Conservation (phyloP, 2,113 vertebrate species). For the Cephalopholis sonnerati region DNA sequence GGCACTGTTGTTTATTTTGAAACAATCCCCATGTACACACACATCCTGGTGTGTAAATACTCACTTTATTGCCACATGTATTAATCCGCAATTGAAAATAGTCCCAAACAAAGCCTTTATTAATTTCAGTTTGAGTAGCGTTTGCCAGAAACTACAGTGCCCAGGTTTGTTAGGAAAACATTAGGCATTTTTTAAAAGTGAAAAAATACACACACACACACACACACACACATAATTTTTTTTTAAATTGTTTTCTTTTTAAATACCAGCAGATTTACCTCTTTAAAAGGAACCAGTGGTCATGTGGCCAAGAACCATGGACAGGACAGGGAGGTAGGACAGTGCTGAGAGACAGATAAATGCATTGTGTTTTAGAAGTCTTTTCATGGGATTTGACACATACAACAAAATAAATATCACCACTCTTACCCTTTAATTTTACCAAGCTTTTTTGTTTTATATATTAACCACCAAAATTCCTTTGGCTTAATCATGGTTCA, state of each 20-base stretch:
- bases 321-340: not conserved
- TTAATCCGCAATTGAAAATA: conserved; percentile 12
- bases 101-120: not conserved
- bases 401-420: not conserved
- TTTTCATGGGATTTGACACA: not conserved
- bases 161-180: not conserved
- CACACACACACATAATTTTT: too few species aligned
- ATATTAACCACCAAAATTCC: not conserved
- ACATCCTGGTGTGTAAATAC: not conserved
- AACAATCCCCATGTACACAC: not conserved
- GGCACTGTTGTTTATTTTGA: not conserved
- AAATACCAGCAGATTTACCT: not conserved
- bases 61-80: not conserved
- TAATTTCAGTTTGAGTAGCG: not conserved
- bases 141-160: not conserved
- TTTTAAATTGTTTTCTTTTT: not conserved
- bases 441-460: not conserved
- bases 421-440: not conserved
- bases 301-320: not conserved
- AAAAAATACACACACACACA: not conserved
- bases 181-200: not conserved
- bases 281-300: not conserved
- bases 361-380: not conserved
- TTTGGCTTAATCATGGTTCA: not conserved
- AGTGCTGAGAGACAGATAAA: not conserved